A percentile compares a stretch with the other conserved stretches of the same genome.
Conservation (phyloP, 2,888 invertebrate species). For the Agrochola litura region DNA sequence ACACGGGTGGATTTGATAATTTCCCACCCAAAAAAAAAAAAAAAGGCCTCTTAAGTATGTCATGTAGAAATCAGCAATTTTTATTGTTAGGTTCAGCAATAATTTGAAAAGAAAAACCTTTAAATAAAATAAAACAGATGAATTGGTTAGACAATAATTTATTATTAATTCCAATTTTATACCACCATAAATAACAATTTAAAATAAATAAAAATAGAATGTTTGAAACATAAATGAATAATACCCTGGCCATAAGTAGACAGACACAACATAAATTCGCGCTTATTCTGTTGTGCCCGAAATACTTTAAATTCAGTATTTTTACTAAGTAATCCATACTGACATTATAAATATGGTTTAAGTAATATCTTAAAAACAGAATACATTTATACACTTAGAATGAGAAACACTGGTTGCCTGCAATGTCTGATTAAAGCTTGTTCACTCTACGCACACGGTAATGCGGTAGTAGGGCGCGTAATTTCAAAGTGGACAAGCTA, state of each 20-base stretch:
- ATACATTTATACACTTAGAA: not conserved
- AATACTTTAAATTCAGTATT: not conserved
- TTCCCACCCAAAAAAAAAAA: no score
- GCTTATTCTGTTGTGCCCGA: not conserved
- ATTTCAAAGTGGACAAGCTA: no score
- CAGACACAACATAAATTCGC: not conserved
- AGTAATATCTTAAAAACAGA: not conserved
- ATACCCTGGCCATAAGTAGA: conserved; percentile 15
- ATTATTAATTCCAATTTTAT: conserved; percentile 21
- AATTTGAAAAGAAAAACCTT: not conserved
- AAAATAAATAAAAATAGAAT: not conserved
- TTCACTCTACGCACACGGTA: no score
- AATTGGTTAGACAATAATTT: conserved; percentile 8
- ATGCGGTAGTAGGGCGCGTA: no score
- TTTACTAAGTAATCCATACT: not conserved
- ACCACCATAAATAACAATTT: not conserved
- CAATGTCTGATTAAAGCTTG: no score
- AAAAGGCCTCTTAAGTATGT: no score
- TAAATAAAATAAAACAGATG: conserved; percentile 5
- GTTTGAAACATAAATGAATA: not conserved
- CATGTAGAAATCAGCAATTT: no score
- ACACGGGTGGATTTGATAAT: no score
- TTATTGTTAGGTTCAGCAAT: not conserved
- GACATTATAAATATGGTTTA: not conserved
- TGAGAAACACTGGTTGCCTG: not conserved